Conservation (phyloP, 1,140 invertebrate genomes). For the Cydia pomonella region DNA sequence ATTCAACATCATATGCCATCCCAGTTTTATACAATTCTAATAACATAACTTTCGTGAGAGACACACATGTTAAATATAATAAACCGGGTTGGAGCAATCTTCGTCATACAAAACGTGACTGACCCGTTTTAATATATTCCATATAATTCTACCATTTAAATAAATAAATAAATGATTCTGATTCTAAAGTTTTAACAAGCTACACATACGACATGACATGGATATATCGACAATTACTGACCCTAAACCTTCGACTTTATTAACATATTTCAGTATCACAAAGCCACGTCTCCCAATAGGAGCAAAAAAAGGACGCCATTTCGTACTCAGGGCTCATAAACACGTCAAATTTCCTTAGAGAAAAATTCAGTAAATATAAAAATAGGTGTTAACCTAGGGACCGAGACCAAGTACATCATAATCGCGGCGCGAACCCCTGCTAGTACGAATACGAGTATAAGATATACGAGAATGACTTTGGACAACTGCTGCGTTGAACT, state of each 20-base stretch:
- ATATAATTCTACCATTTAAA: no score
- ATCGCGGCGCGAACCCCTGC: neutral
- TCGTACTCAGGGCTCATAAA: conserved; percentile 3
- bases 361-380: neutral
- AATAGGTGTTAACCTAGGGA: conserved; percentile 9
- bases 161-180: no score
- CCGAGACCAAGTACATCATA: neutral
- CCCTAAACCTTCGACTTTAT: neutral
- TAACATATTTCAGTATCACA: neutral
- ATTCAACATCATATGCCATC: no score
- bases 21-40: no score
- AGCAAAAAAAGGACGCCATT: neutral
- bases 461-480: neutral
- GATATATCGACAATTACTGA: no score
- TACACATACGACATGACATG: no score
- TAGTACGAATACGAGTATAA: neutral
- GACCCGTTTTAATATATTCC: no score
- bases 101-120: no score
- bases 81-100: no score
- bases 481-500: neutral
- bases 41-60: no score
- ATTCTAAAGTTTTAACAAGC: no score
- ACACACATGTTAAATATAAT: no score
- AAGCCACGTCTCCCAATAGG: neutral
- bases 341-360: conserved; percentile 20